Evolutionary conservation across 2,113 vertebrate species (phyloP).

Genomic region (Progne subis): DNA sequence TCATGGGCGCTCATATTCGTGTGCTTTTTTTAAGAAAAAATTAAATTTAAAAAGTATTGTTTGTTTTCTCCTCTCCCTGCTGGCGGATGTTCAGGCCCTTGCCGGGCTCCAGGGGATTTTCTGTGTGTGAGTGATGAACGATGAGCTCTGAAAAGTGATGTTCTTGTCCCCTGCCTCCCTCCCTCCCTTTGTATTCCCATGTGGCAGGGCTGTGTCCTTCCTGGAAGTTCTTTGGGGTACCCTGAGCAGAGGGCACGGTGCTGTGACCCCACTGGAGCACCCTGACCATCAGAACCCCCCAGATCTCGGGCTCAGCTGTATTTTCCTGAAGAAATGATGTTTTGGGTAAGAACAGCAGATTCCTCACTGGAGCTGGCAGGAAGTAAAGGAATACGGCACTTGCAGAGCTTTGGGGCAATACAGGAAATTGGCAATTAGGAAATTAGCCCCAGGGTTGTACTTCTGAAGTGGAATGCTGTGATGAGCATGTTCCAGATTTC

Average conservation of each 20-base stretch:
- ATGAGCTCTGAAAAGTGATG: not conserved
- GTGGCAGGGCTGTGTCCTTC: not conserved
- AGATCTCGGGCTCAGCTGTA: not conserved
- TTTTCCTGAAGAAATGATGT: not conserved
- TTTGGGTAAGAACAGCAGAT: not conserved
- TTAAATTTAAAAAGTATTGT: not conserved
- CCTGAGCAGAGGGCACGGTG: not conserved
- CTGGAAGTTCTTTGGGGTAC: not conserved
- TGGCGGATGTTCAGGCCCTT: not conserved
- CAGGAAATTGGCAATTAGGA: not conserved
- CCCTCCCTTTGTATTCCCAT: not conserved
- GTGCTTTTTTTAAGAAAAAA: not conserved
- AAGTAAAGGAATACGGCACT: not conserved
- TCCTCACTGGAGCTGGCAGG: not conserved
- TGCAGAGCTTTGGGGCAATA: not conserved
- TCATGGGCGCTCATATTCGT: not conserved
- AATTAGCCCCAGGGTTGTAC: not conserved
- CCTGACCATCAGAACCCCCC: not conserved
- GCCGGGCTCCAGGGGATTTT: not conserved
- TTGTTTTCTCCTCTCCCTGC: not conserved
- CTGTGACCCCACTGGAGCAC: not conserved
- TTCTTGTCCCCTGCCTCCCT: not conserved
- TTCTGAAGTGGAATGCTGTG: not conserved
- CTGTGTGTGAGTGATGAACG: not conserved
- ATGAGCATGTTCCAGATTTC: not conserved